Evolutionary conservation across 2,113 vertebrate genomes (phyloP).

Genomic region (Periophthalmus modestus): DNA sequence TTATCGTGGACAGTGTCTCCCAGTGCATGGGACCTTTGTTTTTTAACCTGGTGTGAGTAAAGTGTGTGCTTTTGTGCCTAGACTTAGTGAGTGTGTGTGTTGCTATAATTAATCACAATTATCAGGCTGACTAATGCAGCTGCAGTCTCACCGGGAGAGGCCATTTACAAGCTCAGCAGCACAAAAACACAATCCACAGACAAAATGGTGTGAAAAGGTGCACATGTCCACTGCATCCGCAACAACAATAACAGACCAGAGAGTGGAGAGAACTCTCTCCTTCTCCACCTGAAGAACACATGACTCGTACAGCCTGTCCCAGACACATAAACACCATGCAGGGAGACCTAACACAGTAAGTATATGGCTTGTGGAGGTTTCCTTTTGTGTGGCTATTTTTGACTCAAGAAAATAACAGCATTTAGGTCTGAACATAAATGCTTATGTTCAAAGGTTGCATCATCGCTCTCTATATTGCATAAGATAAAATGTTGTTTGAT

Average conservation of each 20-base stretch:
- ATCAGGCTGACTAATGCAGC: slow-evolving; percentile 71
- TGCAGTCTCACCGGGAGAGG: slow-evolving; percentile 63
- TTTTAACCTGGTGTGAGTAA: slow-evolving; percentile 16
- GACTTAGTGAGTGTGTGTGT: slow-evolving; percentile 10
- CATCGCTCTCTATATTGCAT: no score
- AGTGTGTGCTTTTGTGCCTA: not conserved
- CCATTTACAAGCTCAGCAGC: slow-evolving; percentile 64
- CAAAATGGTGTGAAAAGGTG: slow-evolving; percentile 49
- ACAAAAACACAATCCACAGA: slow-evolving; percentile 48
- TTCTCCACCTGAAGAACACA: slow-evolving; percentile 1
- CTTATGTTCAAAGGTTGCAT: no score
- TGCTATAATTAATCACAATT: slow-evolving; percentile 75
- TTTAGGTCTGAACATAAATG: no score
- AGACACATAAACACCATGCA: not conserved
- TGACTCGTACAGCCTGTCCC: slow-evolving; percentile 2
- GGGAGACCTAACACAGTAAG: not conserved
- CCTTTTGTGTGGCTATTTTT: not conserved
- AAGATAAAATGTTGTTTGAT: no score
- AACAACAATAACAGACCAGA: slow-evolving; percentile 17
- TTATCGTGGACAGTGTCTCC: slow-evolving; percentile 24
- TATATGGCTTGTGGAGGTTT: not conserved
- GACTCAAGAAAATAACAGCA: not conserved
- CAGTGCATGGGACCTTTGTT: slow-evolving; percentile 4
- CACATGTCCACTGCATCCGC: slow-evolving; percentile 16
- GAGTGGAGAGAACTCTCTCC: not conserved